Evolutionary conservation across 2,888 invertebrate genomes (phyloP).

Genomic region (Boloria selene): DNA sequence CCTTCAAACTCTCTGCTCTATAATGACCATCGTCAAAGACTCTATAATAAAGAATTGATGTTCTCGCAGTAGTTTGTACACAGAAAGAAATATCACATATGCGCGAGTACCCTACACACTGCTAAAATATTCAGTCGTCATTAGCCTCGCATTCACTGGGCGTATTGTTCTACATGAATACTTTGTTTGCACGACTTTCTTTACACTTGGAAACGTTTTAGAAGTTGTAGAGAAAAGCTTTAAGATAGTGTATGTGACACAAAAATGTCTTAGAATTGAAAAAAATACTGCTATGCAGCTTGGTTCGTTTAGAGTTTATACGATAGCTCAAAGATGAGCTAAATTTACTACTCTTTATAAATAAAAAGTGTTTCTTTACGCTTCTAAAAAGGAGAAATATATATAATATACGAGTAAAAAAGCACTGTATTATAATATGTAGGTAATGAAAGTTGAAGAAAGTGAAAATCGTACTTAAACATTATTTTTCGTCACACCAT

Average conservation of each 20-base stretch:
- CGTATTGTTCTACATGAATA: conserved; percentile 34
- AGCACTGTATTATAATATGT: too few relatives aligned
- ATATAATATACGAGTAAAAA: too few relatives aligned
- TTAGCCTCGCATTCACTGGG: conserved; percentile 54
- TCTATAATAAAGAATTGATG: not conserved
- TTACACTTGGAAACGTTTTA: conserved; percentile 22
- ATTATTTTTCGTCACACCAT: too few relatives aligned
- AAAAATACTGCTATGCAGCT: not conserved
- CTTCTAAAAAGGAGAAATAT: too few relatives aligned
- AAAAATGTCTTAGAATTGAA: conserved; percentile 7
- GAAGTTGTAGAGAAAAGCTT: conserved; percentile 13
- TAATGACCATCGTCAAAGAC: not conserved
- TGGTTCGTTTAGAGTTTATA: too few relatives aligned
- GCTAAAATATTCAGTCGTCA: conserved; percentile 66
- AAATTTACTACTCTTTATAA: too few relatives aligned
- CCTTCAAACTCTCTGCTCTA: too few relatives aligned
- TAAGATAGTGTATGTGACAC: conserved; percentile 13
- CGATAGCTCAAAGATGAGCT: too few relatives aligned
- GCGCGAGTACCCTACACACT: conserved; percentile 27
- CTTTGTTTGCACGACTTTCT: conserved; percentile 37
- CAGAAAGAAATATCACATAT: conserved; percentile 21
- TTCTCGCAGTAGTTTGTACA: not conserved
- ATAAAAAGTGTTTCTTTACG: too few relatives aligned
- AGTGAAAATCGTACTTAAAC: too few relatives aligned
- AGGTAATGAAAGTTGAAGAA: too few relatives aligned